Evolutionary conservation across 1,140 invertebrate genomes (phyloP).

Genomic region (Campoletis sonorensis): DNA sequence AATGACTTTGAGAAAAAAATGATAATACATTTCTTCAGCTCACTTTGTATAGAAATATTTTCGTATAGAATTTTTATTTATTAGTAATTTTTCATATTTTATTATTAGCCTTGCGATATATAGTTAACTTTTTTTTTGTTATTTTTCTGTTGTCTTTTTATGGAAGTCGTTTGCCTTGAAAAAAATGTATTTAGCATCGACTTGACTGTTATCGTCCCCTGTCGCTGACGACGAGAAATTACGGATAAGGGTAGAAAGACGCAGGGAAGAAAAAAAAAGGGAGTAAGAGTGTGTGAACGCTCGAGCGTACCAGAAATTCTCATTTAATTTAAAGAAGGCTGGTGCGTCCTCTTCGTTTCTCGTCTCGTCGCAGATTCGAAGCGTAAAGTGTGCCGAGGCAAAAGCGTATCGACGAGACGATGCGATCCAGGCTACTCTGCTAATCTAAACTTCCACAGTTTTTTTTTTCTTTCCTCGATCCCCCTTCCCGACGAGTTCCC

Average conservation of each 20-base stretch:
- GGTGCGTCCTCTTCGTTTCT: neutral
- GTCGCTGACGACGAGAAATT: constrained; percentile 12
- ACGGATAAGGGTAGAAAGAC: constrained; percentile 5
- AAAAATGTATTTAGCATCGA: too few relatives aligned
- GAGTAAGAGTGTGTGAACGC: neutral
- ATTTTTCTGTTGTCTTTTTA: too few relatives aligned
- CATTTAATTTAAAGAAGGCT: constrained; percentile 40
- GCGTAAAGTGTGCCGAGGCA: constrained; percentile 17
- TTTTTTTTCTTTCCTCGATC: neutral
- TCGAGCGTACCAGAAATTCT: constrained; percentile 26
- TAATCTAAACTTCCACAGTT: constrained; percentile 37
- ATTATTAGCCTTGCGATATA: too few relatives aligned
- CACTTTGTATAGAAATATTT: too few relatives aligned
- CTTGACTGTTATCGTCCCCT: too few relatives aligned
- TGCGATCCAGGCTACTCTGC: constrained; percentile 32
- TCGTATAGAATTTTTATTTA: too few relatives aligned
- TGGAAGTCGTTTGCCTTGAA: too few relatives aligned
- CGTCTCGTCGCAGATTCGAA: neutral
- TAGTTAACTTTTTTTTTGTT: too few relatives aligned
- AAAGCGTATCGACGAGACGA: constrained; percentile 33
- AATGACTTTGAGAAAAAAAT: too few relatives aligned
- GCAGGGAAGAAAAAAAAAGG: neutral
- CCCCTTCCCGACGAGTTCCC: constrained; percentile 2
- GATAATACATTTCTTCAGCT: too few relatives aligned
- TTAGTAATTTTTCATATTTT: too few relatives aligned